Conservation (phyloP, 2,113 vertebrate genomes). For the Saguinus midas region DNA sequence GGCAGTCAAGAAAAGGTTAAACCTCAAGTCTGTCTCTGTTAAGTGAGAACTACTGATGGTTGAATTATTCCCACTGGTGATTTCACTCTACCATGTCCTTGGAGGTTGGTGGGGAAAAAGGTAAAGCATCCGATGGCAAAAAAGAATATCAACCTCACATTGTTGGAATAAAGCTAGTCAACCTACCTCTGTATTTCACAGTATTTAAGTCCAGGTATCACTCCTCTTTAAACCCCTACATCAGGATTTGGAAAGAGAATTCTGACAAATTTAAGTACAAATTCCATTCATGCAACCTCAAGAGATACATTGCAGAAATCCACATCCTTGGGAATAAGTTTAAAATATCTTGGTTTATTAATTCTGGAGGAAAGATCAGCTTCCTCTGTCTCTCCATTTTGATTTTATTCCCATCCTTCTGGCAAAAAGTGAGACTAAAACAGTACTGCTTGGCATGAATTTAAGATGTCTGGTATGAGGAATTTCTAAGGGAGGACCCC, state of each 20-base stretch:
- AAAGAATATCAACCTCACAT: background rate
- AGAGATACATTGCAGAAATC: background rate
- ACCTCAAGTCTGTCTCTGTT: background rate
- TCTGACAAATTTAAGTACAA: background rate
- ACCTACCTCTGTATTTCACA: background rate
- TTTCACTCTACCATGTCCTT: background rate
- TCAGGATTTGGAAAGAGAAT: background rate
- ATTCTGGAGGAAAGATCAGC: background rate
- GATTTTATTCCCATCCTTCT: background rate
- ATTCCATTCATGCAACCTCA: background rate
- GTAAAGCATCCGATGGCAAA: background rate
- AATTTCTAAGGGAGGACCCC: background rate
- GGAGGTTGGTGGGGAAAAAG: background rate
- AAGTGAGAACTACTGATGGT: background rate
- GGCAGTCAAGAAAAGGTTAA: conserved; percentile 32
- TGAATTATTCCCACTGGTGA: conserved; percentile 49
- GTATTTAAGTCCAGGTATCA: background rate
- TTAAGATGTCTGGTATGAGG: background rate
- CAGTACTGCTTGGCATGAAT: background rate
- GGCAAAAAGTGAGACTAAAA: background rate
- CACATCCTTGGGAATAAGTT: background rate
- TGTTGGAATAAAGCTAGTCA: background rate
- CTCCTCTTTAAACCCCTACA: background rate
- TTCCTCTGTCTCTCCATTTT: background rate
- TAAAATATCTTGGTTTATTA: background rate